These are phyloP conservation scores for Syngnathus rostellatus DNA, from an alignment of 2,797 vertebrate species.

Conservation along the genomic window DNA sequence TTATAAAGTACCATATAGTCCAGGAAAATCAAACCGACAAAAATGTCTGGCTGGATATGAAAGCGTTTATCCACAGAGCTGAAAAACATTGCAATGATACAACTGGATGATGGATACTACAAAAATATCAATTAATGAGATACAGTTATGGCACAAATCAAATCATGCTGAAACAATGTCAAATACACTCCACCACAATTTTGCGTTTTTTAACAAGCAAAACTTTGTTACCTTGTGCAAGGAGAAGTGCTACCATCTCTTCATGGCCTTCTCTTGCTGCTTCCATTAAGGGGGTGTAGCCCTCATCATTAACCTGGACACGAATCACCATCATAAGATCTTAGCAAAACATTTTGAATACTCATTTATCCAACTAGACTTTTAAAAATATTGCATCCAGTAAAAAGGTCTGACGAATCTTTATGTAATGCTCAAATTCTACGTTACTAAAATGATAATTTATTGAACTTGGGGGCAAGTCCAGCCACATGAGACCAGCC, in stretches of 20 bases:
- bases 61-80: neutral
- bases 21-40: neutral
- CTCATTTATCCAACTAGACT: neutral
- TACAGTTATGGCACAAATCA: neutral
- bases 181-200: neutral
- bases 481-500: neutral
- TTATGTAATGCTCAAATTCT: neutral
- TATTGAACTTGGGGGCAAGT: no score
- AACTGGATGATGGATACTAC: neutral
- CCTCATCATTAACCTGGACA: slow-evolving; percentile 89
- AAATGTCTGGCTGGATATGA: neutral
- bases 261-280: slow-evolving; percentile 97
- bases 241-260: slow-evolving; percentile 94
- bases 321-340: slow-evolving; percentile 14
- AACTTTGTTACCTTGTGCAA: slow-evolving; percentile 83
- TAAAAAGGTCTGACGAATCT: neutral
- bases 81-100: neutral
- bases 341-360: neutral
- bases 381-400: neutral
- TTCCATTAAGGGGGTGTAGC: slow-evolving; percentile 98
- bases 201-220: neutral
- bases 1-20: neutral
- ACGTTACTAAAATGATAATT: no score
- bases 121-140: neutral
- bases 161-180: neutral